These are phyloP conservation scores for Synchiropus splendidus DNA, from an alignment of 2,113 vertebrate genomes.

Conservation along the genomic window DNA sequence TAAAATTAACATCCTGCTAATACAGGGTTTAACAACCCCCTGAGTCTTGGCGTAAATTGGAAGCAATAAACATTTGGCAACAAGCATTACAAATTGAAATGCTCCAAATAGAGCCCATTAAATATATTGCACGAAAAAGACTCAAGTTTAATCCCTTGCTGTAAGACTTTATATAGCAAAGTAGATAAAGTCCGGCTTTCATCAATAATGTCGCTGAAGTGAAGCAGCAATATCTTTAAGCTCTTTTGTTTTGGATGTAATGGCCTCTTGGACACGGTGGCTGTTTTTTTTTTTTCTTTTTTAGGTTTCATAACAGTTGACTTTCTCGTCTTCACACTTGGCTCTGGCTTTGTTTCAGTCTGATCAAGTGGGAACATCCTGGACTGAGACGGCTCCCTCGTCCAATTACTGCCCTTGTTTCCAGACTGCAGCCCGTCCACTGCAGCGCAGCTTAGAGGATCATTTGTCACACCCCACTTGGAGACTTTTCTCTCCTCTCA, in stretches of 20 bases:
- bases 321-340: too few relatives aligned
- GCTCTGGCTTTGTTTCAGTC: conserved; percentile 1
- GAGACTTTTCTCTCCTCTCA: conserved; percentile 21
- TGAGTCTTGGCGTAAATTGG: conserved; percentile 24
- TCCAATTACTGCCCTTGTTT: conserved; percentile 32
- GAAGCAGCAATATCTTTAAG: not conserved
- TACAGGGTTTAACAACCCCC: conserved; percentile 19
- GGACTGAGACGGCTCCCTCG: conserved; percentile 13
- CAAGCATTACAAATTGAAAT: conserved; percentile 23
- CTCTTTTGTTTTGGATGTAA: not conserved
- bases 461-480: conserved; percentile 41
- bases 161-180: conserved; percentile 8
- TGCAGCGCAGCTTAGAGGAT: conserved; percentile 30
- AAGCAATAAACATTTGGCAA: conserved; percentile 26
- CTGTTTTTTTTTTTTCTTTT: too few relatives aligned
- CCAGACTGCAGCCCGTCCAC: conserved; percentile 25
- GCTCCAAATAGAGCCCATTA: conserved; percentile 16
- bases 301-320: not conserved
- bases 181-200: conserved; percentile 2
- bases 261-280: not conserved
- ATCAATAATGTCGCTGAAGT: conserved; percentile 10
- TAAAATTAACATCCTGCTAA: conserved; percentile 19
- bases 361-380: conserved; percentile 1
- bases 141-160: not conserved
- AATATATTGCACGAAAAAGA: conserved; percentile 13